These are phyloP conservation scores for Temnothorax ravouxi DNA, from an alignment of 2,888 invertebrate genomes.

Conservation along the genomic window DNA sequence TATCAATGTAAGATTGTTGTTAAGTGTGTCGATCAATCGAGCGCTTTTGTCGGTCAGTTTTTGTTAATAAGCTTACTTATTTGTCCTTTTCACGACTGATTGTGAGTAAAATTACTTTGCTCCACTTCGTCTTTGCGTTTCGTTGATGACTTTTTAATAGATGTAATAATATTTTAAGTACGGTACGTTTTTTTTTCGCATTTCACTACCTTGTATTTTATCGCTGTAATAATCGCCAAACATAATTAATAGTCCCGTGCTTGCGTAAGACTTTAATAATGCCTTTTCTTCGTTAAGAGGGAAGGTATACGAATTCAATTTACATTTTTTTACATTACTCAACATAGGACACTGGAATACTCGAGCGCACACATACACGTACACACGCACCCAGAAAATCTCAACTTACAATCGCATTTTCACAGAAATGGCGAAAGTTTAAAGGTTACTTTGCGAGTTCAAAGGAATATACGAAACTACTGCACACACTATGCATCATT, in stretches of 20 bases:
- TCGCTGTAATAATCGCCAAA: background rate
- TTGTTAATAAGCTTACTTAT: background rate
- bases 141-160: constrained; percentile 6
- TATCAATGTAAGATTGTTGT: constrained; percentile 24
- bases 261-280: constrained; percentile 12
- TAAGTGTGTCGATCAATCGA: constrained; percentile 6
- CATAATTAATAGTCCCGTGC: constrained; percentile 35
- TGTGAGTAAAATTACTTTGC: constrained; percentile 21
- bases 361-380: background rate
- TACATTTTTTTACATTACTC: constrained; percentile 34
- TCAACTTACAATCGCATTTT: background rate
- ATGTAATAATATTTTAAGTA: constrained; percentile 14
- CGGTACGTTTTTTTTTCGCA: background rate
- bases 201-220: constrained; percentile 2
- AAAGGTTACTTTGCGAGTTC: background rate
- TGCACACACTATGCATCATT: constrained; percentile 3
- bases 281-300: constrained; percentile 17
- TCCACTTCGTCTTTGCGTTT: background rate
- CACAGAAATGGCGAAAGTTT: background rate
- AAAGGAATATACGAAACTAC: constrained; percentile 6
- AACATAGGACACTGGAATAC: background rate
- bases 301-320: constrained; percentile 10
- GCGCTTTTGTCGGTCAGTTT: constrained; percentile 12
- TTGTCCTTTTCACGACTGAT: background rate
- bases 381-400: background rate